Percentiles rank a stretch among this genome's conserved stretches.
These are phyloP conservation scores for Beaufortia kweichowensis DNA, from an alignment of 2,113 vertebrate genomes.

Conservation along the genomic window DNA sequence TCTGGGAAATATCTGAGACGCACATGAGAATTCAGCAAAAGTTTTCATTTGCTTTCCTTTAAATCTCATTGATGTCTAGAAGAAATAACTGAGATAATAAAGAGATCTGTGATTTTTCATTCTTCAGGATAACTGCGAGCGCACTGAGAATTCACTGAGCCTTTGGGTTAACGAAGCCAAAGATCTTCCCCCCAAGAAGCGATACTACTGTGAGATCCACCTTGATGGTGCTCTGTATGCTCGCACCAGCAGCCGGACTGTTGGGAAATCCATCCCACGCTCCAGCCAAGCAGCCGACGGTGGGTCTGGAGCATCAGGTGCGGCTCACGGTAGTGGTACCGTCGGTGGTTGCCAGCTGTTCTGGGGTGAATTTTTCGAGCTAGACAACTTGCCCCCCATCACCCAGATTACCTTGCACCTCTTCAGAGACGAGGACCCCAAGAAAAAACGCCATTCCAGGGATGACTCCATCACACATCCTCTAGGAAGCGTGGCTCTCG, in stretches of 20 bases:
- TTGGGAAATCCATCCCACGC: conserved; percentile 61
- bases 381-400: conserved; percentile 82
- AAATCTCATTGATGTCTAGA: no score
- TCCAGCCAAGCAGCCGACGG: conserved; percentile 71
- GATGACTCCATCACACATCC: conserved; percentile 66
- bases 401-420: conserved; percentile 80
- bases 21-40: no score
- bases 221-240: conserved; percentile 85
- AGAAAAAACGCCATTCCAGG: conserved; percentile 74
- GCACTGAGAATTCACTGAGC: conserved; percentile 83
- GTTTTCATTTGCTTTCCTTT: no score
- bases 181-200: conserved; percentile 76
- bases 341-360: conserved; percentile 72
- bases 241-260: conserved; percentile 77
- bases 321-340: conserved; percentile 53
- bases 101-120: no score
- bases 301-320: conserved; percentile 52
- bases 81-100: no score
- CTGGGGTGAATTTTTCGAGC: conserved; percentile 88
- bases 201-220: conserved; percentile 84
- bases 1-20: no score
- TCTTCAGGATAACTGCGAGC: conserved; percentile 83
- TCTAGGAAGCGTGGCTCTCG: conserved; percentile 77
- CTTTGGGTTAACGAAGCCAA: conserved; percentile 92
- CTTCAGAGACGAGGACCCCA: conserved; percentile 77